Base-by-base conservation (phyloP, 2,113 vertebrate genomes). In the Galeopterus variegatus region DNA sequence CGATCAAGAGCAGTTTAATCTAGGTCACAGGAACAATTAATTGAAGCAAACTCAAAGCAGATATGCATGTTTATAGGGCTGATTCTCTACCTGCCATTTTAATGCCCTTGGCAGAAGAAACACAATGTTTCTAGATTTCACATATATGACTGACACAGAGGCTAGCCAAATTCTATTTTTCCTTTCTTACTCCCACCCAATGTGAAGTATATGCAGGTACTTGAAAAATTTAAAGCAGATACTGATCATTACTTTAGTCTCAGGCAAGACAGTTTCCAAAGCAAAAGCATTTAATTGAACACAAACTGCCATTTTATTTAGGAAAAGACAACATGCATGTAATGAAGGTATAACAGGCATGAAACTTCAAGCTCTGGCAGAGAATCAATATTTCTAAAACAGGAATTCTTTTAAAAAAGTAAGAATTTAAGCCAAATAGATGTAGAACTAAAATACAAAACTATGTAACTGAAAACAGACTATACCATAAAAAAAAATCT, bases 21-120 rank as follows among this genome's bases (percentile, higher is more conserved):
- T 69, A 92, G 70, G 26, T 70, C 93, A 73, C 17, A 73, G 54
- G 24, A 90, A 97, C 77, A 93, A 48, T 52, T 65, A 77, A 36
- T 50, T 67, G 90, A 52, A 70, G 64, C 56, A 58, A 93, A 76
- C 48, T 82, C 76, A 93, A 92, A 76, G 11, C 8, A 41, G 1
- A 24, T 41, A 77, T 58, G 0, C 24, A 23, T 58, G 10, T 95
- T 89, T 58, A 4, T 54, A 76, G 21, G 1, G 17, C 6, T 80
- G 24, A 92, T 80, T 88, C 67, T 84, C 17, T 1, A 54, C 5
- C 3, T 83, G 33, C 36, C 52, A 88, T 72, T 58, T 79, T 50
- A 94, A 65, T 65, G 17, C 13, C 15, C 0, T n/a, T 36, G 24
- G 18, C n/a, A 76, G 65, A 87, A 76, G 50, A 70, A 81, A 95